A percentile compares a stretch with the other conserved stretches of the same genome.
Conservation (phyloP, 1,140 invertebrate genomes). For the Atta cephalotes region DNA sequence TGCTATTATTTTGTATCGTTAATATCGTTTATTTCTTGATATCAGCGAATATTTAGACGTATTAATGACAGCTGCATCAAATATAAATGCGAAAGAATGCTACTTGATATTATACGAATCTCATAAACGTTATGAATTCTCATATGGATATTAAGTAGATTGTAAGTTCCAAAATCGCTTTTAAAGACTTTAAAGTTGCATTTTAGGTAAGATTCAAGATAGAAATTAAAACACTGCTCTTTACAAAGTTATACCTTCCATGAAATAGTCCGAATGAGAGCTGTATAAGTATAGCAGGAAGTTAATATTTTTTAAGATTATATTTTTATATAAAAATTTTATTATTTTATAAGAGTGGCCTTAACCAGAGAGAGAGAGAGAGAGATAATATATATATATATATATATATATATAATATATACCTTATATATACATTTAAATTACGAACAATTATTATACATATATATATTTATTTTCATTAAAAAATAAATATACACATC, state of each 20-base stretch:
- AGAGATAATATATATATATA: too few relatives aligned
- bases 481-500: constrained; percentile 47
- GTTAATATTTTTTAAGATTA: constrained; percentile 67
- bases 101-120: constrained; percentile 21
- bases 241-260: constrained; percentile 25
- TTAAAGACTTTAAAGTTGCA: constrained; percentile 39
- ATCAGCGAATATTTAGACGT: background rate
- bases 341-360: constrained; percentile 51
- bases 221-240: constrained; percentile 3
- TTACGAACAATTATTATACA: constrained; percentile 13
- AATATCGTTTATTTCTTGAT: background rate
- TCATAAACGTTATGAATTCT: constrained; percentile 30
- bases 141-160: constrained; percentile 49
- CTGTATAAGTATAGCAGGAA: constrained; percentile 33
- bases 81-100: background rate
- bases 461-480: constrained; percentile 41
- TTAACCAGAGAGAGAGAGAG: constrained; percentile 48
- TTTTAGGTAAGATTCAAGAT: constrained; percentile 19
- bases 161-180: constrained; percentile 27
- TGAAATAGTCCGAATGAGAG: constrained; percentile 30
- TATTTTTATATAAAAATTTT: constrained; percentile 73
- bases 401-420: constrained; percentile 49
- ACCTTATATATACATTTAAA: constrained; percentile 25
- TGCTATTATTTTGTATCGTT: background rate
- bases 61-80: background rate